A percentile compares a stretch with the other conserved stretches of the same genome.
Conservation (phyloP, 2,888 invertebrate genomes). For the Eupithecia vulgata region DNA sequence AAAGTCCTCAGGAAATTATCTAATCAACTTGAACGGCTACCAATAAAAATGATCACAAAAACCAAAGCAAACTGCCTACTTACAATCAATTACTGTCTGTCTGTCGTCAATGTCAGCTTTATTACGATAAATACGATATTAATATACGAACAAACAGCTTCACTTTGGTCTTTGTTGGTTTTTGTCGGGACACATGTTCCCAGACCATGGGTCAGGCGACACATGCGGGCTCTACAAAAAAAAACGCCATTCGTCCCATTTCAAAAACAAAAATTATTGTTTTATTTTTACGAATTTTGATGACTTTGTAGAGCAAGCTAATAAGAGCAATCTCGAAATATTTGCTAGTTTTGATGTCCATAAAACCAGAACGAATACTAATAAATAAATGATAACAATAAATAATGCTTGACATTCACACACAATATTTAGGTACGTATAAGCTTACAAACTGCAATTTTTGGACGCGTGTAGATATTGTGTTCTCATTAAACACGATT, state of each 20-base stretch:
- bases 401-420: no score
- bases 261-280: not conserved
- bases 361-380: not conserved
- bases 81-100: slow-evolving; percentile 54
- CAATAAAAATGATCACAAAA: slow-evolving; percentile 33
- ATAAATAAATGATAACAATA: no score
- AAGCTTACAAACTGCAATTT: no score
- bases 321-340: not conserved
- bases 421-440: not conserved
- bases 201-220: slow-evolving; percentile 55
- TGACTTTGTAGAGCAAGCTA: not conserved
- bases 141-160: slow-evolving; percentile 19
- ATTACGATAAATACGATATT: slow-evolving; percentile 38
- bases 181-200: slow-evolving; percentile 68
- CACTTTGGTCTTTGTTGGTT: slow-evolving; percentile 45
- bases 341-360: not conserved
- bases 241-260: slow-evolving; percentile 9
- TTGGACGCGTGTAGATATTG: not conserved
- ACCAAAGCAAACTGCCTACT: slow-evolving; percentile 8
- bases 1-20: slow-evolving; percentile 8
- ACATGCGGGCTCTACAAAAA: slow-evolving; percentile 67
- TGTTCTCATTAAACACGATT: not conserved
- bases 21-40: slow-evolving; percentile 27
- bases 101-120: slow-evolving; percentile 47
- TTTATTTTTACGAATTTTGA: not conserved